Evolutionary conservation across 2,113 vertebrate genomes (phyloP).

Genomic region (Malaclemys terrapin): DNA sequence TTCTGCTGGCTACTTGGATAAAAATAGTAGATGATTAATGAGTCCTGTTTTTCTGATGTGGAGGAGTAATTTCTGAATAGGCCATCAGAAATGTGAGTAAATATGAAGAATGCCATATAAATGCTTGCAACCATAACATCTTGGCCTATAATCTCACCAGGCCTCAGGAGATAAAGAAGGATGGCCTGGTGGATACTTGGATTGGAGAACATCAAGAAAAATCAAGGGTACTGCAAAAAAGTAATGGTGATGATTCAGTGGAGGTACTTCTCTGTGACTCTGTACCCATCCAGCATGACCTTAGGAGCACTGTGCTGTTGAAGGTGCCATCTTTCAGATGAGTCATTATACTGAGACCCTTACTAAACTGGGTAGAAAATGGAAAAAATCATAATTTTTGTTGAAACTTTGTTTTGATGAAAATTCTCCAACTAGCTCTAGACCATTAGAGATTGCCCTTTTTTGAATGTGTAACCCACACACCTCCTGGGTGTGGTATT

Average conservation of each 20-base stretch:
- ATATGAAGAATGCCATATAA: not conserved
- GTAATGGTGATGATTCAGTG: not conserved
- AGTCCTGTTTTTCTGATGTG: not conserved
- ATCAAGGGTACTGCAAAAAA: not conserved
- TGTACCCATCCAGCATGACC: not conserved
- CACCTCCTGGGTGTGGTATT: too few relatives aligned
- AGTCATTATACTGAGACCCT: not conserved
- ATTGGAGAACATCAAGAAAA: not conserved
- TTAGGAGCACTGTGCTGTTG: not conserved
- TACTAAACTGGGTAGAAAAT: not conserved
- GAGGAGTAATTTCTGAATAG: not conserved
- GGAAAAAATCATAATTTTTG: not conserved
- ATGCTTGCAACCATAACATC: not conserved
- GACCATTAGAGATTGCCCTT: not conserved
- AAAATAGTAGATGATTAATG: not conserved
- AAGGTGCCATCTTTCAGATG: not conserved
- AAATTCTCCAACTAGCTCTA: not conserved
- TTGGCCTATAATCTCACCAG: not conserved
- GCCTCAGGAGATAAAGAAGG: not conserved
- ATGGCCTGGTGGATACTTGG: not conserved
- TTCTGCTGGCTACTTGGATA: not conserved
- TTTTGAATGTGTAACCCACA: accelerated
- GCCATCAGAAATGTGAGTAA: not conserved
- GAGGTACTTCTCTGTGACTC: not conserved
- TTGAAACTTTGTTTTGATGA: not conserved